Evolutionary conservation across 2,113 vertebrate genomes (phyloP).

Genomic region (Pungitius pungitius): DNA sequence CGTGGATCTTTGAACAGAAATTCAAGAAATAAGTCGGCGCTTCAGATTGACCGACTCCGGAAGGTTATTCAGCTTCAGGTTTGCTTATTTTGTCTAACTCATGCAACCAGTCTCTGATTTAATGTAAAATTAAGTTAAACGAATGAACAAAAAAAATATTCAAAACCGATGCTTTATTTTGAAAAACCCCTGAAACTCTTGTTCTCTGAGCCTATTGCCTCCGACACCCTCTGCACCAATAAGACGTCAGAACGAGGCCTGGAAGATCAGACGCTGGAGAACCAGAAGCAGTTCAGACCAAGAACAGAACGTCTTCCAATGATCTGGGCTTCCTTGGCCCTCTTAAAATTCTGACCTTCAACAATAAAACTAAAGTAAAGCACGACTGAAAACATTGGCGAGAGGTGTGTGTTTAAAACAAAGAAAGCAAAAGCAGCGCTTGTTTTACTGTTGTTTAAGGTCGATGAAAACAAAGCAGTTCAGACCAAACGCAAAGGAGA

Average conservation of each 20-base stretch:
- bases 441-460: neutral
- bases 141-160: neutral
- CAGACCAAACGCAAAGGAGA: neutral
- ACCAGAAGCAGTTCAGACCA: too few species aligned
- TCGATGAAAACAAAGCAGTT: neutral
- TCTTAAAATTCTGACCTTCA: conserved; percentile 60
- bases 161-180: neutral
- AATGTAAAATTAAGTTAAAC: neutral
- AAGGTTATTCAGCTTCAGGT: too few species aligned
- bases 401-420: neutral
- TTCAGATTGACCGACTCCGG: too few species aligned
- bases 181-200: neutral
- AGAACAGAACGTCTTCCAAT: neutral
- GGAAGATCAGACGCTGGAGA: neutral
- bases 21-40: too few species aligned
- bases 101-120: neutral
- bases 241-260: neutral
- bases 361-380: conserved; percentile 7
- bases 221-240: too few species aligned
- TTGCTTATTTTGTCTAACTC: neutral
- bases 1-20: neutral
- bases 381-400: neutral
- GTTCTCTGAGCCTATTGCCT: conserved; percentile 25
- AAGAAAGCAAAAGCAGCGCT: neutral
- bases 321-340: too few species aligned